A percentile compares a stretch with the other conserved stretches of the same genome.
Conservation (phyloP, 2,113 vertebrate species). For the Grus americana region DNA sequence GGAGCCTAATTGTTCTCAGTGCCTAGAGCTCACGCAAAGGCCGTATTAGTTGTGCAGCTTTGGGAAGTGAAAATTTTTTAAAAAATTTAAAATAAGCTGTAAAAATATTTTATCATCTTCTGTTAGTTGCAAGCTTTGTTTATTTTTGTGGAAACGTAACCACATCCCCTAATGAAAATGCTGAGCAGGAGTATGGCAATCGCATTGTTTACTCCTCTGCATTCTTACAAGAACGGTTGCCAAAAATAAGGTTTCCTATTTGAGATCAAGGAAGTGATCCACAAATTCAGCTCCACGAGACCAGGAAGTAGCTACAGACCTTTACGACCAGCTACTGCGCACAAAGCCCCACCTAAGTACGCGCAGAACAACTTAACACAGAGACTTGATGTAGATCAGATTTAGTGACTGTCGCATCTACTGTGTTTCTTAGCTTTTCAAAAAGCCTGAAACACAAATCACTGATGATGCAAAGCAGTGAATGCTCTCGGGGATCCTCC, state of each 20-base stretch:
- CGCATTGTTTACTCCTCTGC: background rate
- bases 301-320: background rate
- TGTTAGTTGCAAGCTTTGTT: background rate
- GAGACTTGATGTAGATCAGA: background rate
- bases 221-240: background rate
- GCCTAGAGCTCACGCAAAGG: background rate
- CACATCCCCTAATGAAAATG: background rate
- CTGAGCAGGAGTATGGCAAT: background rate
- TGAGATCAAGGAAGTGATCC: background rate
- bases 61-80: background rate
- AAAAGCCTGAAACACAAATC: background rate
- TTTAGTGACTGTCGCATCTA: background rate
- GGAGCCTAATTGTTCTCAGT: background rate
- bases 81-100: background rate
- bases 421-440: background rate
- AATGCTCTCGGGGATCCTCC: rapidly evolving
- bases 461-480: background rate
- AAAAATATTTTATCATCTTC: background rate
- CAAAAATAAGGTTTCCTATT: background rate
- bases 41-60: background rate
- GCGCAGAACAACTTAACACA: background rate
- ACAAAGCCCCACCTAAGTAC: background rate
- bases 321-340: background rate
- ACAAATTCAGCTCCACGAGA: background rate
- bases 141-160: background rate